phyloP scores from a whole-genome alignment of 2,888 invertebrate genomes.

The Metallyticus violacea region DNA sequence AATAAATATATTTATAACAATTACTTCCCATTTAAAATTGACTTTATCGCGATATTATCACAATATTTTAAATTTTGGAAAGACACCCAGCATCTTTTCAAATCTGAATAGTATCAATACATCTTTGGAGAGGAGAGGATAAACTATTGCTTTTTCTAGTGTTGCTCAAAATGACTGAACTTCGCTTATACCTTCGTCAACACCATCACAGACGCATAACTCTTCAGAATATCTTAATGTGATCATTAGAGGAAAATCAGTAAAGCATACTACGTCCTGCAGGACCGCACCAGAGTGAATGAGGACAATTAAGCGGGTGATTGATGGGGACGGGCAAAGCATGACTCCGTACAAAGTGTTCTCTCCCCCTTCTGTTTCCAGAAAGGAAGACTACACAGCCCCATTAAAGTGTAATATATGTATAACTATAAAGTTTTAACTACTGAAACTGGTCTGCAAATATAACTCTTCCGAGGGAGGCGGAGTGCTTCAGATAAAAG shows the following conservation, averaged over 20 bases:
- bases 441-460: background rate
- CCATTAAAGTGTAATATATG: background rate
- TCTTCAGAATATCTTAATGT: background rate
- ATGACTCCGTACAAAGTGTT: background rate
- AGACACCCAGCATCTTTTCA: no score
- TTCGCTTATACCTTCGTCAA: background rate
- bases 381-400: no score
- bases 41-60: no score
- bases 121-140: background rate
- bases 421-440: background rate
- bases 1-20: no score
- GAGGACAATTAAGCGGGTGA: background rate
- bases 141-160: no score
- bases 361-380: background rate
- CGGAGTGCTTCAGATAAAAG: background rate
- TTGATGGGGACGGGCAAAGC: background rate
- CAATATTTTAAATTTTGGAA: no score
- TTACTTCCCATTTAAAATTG: no score
- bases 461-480: background rate
- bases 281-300: background rate
- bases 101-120: no score
- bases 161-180: background rate
- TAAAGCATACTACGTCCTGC: background rate
- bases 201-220: background rate
- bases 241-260: background rate